Conservation (phyloP, 2,797 vertebrate species). For the Iguana delicatissima region DNA sequence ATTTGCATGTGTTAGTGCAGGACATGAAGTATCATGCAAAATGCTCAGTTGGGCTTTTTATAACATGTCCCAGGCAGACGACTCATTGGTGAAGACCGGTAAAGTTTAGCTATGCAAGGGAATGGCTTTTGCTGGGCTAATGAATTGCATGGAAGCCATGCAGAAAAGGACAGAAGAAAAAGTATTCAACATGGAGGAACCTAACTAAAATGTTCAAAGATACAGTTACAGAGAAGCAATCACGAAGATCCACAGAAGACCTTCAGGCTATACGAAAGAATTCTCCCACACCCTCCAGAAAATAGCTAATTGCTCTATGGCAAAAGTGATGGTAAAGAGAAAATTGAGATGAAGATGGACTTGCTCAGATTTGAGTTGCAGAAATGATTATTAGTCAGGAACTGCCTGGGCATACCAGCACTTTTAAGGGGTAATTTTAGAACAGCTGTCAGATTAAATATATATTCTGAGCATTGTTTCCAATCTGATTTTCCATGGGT, state of each 20-base stretch:
- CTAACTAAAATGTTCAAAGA: neutral
- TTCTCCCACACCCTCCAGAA: neutral
- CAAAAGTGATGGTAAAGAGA: neutral
- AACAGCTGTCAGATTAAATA: neutral
- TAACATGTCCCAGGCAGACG: neutral
- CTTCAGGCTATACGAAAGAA: neutral
- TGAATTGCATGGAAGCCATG: neutral
- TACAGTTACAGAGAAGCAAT: too few relatives aligned
- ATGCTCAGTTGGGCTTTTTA: neutral
- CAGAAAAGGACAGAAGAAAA: too few relatives aligned
- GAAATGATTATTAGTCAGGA: neutral
- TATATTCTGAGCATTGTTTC: neutral
- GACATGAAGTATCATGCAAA: neutral
- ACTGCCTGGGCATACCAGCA: neutral
- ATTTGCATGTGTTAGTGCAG: neutral
- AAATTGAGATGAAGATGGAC: neutral
- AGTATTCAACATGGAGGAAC: too few relatives aligned
- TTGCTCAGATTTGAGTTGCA: conserved; percentile 4
- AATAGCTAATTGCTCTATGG: neutral
- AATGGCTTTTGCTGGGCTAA: neutral
- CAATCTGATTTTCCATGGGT: neutral
- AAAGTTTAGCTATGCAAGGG: too few relatives aligned
- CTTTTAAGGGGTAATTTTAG: neutral
- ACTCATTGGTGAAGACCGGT: neutral
- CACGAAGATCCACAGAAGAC: neutral